Percentiles rank a stretch among this genome's conserved stretches.
Conservation (phyloP, 2,113 vertebrate genomes). For the Notarius quadriscutis region DNA sequence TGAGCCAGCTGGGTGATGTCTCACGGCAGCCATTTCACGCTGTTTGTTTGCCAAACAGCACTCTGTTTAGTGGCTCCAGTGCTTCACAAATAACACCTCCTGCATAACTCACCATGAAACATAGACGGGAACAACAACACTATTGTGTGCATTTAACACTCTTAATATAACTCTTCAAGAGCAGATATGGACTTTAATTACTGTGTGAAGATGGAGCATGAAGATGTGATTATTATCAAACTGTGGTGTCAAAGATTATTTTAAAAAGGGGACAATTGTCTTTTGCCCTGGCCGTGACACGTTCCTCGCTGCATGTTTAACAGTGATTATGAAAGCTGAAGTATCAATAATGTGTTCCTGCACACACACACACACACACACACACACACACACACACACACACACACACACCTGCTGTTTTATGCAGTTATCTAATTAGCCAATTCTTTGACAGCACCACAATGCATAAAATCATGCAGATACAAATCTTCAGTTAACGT, state of each 20-base stretch:
- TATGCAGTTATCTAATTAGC: too few relatives aligned
- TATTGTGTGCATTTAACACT: conserved; percentile 23
- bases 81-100: conserved; percentile 58
- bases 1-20: conserved; percentile 69
- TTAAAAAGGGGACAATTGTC: neutral
- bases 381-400: conserved; percentile 20
- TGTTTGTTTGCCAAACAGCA: conserved; percentile 64
- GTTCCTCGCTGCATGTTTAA: neutral
- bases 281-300: neutral
- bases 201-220: conserved; percentile 1
- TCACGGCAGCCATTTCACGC: conserved; percentile 62
- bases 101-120: conserved; percentile 52
- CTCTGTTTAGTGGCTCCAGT: conserved; percentile 47
- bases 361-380: neutral
- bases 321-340: neutral
- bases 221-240: conserved; percentile 1
- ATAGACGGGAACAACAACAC: conserved; percentile 18
- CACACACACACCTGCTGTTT: neutral
- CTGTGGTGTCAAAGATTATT: neutral
- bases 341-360: conserved; percentile 12
- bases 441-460: too few relatives aligned
- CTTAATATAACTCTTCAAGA: conserved; percentile 20
- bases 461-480: too few relatives aligned
- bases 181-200: conserved; percentile 29
- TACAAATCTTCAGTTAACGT: too few relatives aligned